phyloP scores from a whole-genome alignment of 1,140 invertebrate genomes.

The Adelges cooleyi region DNA sequence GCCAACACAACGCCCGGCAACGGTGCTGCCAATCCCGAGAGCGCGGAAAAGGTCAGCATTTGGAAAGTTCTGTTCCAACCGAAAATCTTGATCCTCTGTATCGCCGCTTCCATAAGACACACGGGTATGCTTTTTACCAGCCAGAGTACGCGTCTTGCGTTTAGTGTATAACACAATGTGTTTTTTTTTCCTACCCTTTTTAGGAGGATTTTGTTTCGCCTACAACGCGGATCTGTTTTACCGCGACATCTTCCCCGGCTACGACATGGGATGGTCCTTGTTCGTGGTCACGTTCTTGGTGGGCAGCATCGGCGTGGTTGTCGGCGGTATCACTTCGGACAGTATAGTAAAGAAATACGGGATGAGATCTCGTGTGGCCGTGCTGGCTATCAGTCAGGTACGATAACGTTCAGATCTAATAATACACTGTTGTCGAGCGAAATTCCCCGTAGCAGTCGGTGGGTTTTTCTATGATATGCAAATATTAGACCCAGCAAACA shows the following conservation, averaged over 20 bases:
- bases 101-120: slow-evolving; percentile 81
- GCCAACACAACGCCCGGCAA: background rate
- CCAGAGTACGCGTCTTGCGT: too few species aligned
- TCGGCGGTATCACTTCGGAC: slow-evolving; percentile 79
- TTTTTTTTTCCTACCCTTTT: slow-evolving; percentile 23
- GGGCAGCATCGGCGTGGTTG: slow-evolving; percentile 74
- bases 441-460: too few species aligned
- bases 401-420: background rate
- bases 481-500: too few species aligned
- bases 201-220: slow-evolving; percentile 76
- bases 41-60: slow-evolving; percentile 43
- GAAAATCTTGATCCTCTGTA: slow-evolving; percentile 63
- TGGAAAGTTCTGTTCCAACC: slow-evolving; percentile 66
- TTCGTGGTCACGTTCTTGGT: slow-evolving; percentile 76
- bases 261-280: slow-evolving; percentile 76
- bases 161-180: too few species aligned
- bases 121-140: slow-evolving; percentile 64
- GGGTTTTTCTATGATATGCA: too few species aligned
- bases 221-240: slow-evolving; percentile 85
- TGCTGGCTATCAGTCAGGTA: slow-evolving; percentile 64
- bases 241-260: slow-evolving; percentile 71
- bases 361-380: slow-evolving; percentile 67
- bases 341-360: slow-evolving; percentile 79
- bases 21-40: slow-evolving; percentile 34
- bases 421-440: too few species aligned